phyloP scores from a whole-genome alignment of 2,888 invertebrate species.

The Cyclophora albipunctata region DNA sequence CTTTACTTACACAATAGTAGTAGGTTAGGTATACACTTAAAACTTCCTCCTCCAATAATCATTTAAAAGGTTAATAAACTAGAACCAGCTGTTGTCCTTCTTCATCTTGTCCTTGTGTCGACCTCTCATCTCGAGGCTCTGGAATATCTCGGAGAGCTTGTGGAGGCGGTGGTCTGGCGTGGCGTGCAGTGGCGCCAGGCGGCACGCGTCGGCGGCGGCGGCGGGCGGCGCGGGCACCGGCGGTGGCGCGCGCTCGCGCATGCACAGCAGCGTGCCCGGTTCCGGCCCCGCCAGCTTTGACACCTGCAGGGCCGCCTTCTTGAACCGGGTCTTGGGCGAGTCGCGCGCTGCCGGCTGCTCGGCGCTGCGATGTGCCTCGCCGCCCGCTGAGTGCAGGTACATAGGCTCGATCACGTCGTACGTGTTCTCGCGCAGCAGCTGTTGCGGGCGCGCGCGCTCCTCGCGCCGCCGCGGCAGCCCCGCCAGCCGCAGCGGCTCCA shows the following conservation, averaged over 20 bases:
- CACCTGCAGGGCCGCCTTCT: conserved; percentile 59
- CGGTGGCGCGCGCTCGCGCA: conserved; percentile 33
- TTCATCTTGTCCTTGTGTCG: conserved; percentile 56
- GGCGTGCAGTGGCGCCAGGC: conserved; percentile 43
- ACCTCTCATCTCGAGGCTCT: conserved; percentile 57
- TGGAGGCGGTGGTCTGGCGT: conserved; percentile 53
- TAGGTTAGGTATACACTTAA: no score
- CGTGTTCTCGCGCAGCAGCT: conserved; percentile 59
- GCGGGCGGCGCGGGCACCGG: no score
- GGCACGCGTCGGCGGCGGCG: conserved; percentile 19
- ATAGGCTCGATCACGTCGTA: conserved; percentile 65
- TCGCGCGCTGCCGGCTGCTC: conserved; percentile 12
- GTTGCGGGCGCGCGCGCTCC: conserved; percentile 48
- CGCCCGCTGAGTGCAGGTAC: conserved; percentile 32
- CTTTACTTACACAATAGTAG: no score
- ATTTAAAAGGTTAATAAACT: not conserved
- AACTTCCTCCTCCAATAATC: no score
- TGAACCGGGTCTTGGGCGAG: conserved; percentile 61
- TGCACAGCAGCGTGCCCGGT: conserved; percentile 57
- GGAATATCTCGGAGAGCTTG: conserved; percentile 62
- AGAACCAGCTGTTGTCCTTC: conserved; percentile 71
- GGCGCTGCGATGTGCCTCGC: conserved; percentile 8
- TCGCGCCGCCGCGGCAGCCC: conserved; percentile 43
- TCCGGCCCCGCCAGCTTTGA: conserved; percentile 57
- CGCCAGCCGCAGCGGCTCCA: conserved; percentile 59